Conservation (phyloP, 1,140 invertebrate genomes). For the Periplaneta americana region DNA sequence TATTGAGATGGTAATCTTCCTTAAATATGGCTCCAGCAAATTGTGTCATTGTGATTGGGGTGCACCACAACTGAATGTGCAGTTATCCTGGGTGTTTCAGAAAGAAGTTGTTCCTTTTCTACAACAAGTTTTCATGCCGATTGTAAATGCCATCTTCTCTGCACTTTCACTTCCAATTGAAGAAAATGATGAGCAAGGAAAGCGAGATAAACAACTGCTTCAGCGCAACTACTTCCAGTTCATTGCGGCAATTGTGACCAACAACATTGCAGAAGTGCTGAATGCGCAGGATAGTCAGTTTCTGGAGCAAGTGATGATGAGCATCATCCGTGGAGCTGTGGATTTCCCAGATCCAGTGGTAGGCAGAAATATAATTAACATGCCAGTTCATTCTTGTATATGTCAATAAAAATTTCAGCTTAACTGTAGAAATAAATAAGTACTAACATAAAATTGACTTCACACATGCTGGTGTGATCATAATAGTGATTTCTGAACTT, state of each 20-base stretch:
- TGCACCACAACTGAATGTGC: not conserved
- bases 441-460: no score
- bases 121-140: constrained; percentile 46
- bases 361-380: no score
- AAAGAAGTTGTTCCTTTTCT: constrained; percentile 48
- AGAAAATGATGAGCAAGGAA: constrained; percentile 42
- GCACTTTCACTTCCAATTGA: constrained; percentile 40
- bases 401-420: no score
- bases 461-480: no score
- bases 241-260: constrained; percentile 44
- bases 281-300: constrained; percentile 35
- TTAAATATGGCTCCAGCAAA: not conserved
- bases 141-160: constrained; percentile 44
- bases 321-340: constrained; percentile 47
- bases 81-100: constrained; percentile 37
- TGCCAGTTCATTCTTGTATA: no score
- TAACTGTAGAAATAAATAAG: no score
- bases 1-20: no score
- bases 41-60: not conserved
- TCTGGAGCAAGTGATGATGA: constrained; percentile 39
- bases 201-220: constrained; percentile 42
- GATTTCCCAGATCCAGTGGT: constrained; percentile 49
- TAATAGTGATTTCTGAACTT: no score
- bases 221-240: constrained; percentile 50
- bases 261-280: constrained; percentile 45